Evolutionary conservation across 1,140 invertebrate species (phyloP).

Genomic region (Drosophila nebulosa): DNA sequence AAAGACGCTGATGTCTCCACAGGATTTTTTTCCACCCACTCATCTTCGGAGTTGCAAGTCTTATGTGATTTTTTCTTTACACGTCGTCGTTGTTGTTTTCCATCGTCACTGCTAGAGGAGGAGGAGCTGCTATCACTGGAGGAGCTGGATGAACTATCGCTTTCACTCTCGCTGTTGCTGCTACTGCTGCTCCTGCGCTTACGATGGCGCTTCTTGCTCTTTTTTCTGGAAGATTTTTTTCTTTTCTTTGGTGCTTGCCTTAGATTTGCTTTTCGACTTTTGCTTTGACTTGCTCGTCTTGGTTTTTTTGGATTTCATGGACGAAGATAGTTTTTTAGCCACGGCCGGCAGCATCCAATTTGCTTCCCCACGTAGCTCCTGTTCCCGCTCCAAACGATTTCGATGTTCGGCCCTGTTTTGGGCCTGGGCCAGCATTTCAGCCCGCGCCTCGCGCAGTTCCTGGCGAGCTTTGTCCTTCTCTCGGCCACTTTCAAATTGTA

Average conservation of each 20-base stretch:
- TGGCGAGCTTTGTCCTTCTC: slow-evolving; percentile 80
- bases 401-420: slow-evolving; percentile 64
- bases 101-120: slow-evolving; percentile 12
- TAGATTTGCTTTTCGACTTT: slow-evolving; percentile 52
- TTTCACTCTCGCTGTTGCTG: slow-evolving; percentile 24
- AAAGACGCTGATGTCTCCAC: background rate
- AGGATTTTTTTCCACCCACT: slow-evolving; percentile 52
- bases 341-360: slow-evolving; percentile 81
- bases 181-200: slow-evolving; percentile 22
- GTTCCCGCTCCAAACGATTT: slow-evolving; percentile 61
- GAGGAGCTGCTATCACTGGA: slow-evolving; percentile 11
- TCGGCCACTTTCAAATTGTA: slow-evolving; percentile 81
- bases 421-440: slow-evolving; percentile 69
- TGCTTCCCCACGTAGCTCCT: slow-evolving; percentile 72
- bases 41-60: slow-evolving; percentile 49
- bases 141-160: slow-evolving; percentile 20
- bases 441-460: slow-evolving; percentile 69
- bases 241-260: slow-evolving; percentile 43
- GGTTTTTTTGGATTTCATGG: slow-evolving; percentile 38
- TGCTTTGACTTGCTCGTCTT: slow-evolving; percentile 65
- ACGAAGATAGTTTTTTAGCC: slow-evolving; percentile 59
- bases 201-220: slow-evolving; percentile 25
- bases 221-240: slow-evolving; percentile 54
- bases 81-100: slow-evolving; percentile 51
- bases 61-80: slow-evolving; percentile 34